Conservation (phyloP, 1,140 invertebrate species). For the Rhopalosiphum maidis region DNA sequence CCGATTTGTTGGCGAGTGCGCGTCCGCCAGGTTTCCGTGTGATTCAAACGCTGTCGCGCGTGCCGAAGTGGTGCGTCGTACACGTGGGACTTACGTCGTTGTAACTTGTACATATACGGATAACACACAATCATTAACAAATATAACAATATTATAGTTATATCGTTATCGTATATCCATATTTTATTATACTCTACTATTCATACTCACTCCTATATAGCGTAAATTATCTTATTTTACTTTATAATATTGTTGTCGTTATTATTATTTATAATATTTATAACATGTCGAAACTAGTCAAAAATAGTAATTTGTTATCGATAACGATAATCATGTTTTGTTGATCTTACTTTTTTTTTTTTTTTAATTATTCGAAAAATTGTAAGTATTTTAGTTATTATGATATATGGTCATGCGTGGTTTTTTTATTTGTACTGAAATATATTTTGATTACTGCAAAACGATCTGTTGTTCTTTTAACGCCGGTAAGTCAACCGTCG, state of each 20-base stretch:
- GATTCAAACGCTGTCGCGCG: no score
- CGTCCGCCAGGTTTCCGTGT: not conserved
- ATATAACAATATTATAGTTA: not conserved
- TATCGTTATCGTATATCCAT: not conserved
- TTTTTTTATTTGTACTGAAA: not conserved
- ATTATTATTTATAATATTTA: slow-evolving; percentile 13
- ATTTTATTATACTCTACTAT: not conserved
- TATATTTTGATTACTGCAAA: not conserved
- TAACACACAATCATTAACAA: not conserved
- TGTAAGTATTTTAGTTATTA: not conserved
- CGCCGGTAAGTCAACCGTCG: not conserved
- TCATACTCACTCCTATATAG: not conserved
- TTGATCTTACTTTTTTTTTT: not conserved
- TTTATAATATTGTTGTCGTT: not conserved
- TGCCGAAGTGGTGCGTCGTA: not conserved
- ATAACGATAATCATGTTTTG: not conserved
- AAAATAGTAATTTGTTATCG: not conserved
- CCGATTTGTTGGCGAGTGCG: not conserved
- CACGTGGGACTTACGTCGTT: no score
- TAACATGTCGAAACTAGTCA: not conserved
- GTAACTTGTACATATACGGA: not conserved
- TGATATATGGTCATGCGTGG: no score
- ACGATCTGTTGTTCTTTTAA: not conserved
- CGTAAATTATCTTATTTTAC: not conserved
- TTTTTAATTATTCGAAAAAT: not conserved